These are phyloP conservation scores for Dolichoris vasculosae DNA, from an alignment of 1,140 invertebrate genomes.

Conservation along the genomic window DNA sequence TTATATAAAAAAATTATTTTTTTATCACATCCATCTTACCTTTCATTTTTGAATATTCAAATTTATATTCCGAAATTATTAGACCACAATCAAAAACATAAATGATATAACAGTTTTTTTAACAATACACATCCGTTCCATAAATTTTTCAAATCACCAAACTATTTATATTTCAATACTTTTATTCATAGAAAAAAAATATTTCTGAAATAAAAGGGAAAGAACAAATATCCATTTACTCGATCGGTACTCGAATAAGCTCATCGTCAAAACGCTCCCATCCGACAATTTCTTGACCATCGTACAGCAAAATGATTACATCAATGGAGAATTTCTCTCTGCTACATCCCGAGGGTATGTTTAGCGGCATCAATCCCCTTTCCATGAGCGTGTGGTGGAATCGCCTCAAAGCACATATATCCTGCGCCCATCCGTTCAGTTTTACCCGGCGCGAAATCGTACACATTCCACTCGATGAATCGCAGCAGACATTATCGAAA, in stretches of 20 bases:
- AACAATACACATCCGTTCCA: not conserved
- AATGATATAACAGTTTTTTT: not conserved
- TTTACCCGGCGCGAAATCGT: not conserved
- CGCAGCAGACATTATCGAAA: constrained; percentile 35
- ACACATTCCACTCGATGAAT: not conserved
- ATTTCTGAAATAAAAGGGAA: not conserved
- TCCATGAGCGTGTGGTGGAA: not conserved
- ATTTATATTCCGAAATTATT: too few relatives aligned
- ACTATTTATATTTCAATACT: not conserved
- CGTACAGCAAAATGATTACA: not conserved
- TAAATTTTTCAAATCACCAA: not conserved
- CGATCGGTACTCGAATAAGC: not conserved
- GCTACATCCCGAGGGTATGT: constrained; percentile 20
- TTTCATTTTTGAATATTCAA: too few relatives aligned
- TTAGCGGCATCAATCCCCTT: constrained; percentile 43
- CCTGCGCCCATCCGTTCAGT: not conserved
- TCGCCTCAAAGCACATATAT: not conserved
- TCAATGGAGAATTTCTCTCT: constrained; percentile 22
- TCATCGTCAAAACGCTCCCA: not conserved
- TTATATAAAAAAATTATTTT: too few relatives aligned
- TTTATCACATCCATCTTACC: too few relatives aligned
- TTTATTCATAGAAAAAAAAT: not conserved
- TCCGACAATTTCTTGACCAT: not conserved
- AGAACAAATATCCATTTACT: not conserved
- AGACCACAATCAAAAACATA: too few relatives aligned